phyloP scores from a whole-genome alignment of 2,888 invertebrate genomes.

The Cremastobaeus sp. region DNA sequence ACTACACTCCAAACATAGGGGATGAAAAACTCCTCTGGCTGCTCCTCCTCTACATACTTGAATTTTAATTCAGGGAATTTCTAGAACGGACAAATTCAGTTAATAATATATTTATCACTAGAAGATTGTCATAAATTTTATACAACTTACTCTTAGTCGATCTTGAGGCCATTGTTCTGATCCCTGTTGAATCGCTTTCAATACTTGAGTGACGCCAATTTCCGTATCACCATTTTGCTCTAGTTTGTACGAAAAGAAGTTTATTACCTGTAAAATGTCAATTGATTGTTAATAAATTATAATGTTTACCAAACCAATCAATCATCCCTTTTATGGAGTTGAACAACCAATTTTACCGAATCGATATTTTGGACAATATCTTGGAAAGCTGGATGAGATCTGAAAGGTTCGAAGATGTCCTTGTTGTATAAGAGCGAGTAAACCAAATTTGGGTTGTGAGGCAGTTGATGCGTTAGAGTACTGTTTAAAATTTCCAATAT shows the following conservation, averaged over 20 bases:
- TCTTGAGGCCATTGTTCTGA: constrained; percentile 96
- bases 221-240: constrained; percentile 81
- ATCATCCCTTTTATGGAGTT: too few species aligned
- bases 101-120: not conserved
- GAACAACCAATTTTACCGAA: constrained; percentile 82
- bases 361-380: constrained; percentile 97
- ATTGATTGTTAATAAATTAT: not conserved
- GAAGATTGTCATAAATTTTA: constrained; percentile 8
- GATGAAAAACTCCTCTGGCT: constrained; percentile 99
- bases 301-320: not conserved
- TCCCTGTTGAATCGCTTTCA: constrained; percentile 93
- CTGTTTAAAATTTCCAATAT: constrained; percentile 98
- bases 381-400: constrained; percentile 92
- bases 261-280: constrained; percentile 81
- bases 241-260: constrained; percentile 84
- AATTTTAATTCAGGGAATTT: constrained; percentile 99
- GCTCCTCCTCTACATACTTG: constrained; percentile 99
- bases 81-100: too few species aligned
- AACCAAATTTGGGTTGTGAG: constrained; percentile 93
- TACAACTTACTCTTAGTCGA: constrained; percentile 86
- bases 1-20: constrained; percentile 99
- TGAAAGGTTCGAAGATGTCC: constrained; percentile 91
- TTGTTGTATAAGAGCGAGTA: constrained; percentile 97
- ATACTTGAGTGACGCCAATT: constrained; percentile 91
- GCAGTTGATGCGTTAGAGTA: constrained; percentile 91